Evolutionary conservation across 2,797 vertebrate species (phyloP).

Genomic region (Leptodactylus fallax): DNA sequence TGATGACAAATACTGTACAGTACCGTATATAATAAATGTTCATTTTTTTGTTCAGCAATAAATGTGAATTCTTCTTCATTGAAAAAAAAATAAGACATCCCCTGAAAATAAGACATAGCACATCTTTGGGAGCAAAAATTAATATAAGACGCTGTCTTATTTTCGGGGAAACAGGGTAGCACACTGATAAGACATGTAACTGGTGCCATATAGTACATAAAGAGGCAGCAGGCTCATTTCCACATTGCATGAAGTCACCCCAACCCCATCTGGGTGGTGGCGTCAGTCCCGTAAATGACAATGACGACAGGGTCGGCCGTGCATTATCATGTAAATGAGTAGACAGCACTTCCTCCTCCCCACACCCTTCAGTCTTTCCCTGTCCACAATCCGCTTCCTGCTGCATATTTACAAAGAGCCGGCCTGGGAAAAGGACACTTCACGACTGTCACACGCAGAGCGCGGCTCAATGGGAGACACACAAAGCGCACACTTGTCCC

Average conservation of each 20-base stretch:
- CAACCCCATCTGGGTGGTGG: background rate
- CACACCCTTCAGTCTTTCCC: background rate
- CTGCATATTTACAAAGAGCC: background rate
- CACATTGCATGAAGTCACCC: background rate
- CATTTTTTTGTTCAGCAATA: too few relatives aligned
- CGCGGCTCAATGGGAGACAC: background rate
- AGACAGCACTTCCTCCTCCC: conserved; percentile 4
- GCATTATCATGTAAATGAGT: conserved; percentile 19
- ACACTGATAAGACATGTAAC: background rate
- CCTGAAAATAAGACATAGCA: too few relatives aligned
- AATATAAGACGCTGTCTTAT: too few relatives aligned
- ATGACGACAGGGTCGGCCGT: background rate
- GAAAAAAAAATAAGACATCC: too few relatives aligned
- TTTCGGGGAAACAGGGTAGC: too few relatives aligned
- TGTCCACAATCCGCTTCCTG: conserved; percentile 20
- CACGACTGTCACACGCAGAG: background rate
- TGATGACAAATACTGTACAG: too few relatives aligned
- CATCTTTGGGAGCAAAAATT: too few relatives aligned
- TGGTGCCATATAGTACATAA: background rate
- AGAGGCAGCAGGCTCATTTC: background rate
- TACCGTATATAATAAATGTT: too few relatives aligned
- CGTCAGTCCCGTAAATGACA: background rate
- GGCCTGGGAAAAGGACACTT: background rate
- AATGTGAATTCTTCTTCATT: too few relatives aligned
- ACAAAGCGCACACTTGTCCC: background rate